phyloP scores from a whole-genome alignment of 2,113 vertebrate genomes.

The Lontra canadensis region DNA sequence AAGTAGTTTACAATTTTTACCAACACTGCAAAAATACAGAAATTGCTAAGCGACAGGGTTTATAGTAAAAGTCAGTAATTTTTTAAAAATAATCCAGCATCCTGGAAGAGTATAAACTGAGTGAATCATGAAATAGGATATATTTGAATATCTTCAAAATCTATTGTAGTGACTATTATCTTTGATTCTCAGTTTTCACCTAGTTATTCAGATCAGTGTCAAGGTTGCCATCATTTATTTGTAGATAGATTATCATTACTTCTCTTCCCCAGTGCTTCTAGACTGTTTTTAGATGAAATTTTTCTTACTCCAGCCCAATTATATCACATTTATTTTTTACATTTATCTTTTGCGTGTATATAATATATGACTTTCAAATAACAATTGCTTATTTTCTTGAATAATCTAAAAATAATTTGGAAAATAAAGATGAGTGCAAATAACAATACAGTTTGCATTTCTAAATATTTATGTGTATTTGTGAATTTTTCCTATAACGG shows the following conservation, averaged over 20 bases:
- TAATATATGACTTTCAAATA: not conserved
- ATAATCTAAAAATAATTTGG: slow-evolving; percentile 14
- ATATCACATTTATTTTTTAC: not conserved
- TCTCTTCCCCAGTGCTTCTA: not conserved
- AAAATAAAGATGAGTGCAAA: not conserved
- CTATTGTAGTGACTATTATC: not conserved
- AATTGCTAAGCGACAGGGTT: not conserved
- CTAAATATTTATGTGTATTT: not conserved
- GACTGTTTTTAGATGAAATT: slow-evolving; percentile 16
- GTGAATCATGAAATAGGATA: not conserved
- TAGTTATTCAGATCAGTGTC: not conserved
- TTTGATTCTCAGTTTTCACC: not conserved
- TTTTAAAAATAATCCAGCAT: not conserved
- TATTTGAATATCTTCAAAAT: not conserved
- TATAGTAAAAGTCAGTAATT: not conserved
- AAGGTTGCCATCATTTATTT: not conserved
- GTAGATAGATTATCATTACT: not conserved
- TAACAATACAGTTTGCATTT: not conserved
- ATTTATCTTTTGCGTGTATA: not conserved
- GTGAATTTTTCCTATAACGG: not conserved
- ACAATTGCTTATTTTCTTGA: not conserved
- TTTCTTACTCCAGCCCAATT: not conserved
- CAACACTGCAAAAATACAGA: not conserved
- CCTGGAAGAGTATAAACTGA: not conserved
- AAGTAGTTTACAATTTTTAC: not conserved